phyloP scores from a whole-genome alignment of 2,888 invertebrate species.

The Drosophila koepferae region DNA sequence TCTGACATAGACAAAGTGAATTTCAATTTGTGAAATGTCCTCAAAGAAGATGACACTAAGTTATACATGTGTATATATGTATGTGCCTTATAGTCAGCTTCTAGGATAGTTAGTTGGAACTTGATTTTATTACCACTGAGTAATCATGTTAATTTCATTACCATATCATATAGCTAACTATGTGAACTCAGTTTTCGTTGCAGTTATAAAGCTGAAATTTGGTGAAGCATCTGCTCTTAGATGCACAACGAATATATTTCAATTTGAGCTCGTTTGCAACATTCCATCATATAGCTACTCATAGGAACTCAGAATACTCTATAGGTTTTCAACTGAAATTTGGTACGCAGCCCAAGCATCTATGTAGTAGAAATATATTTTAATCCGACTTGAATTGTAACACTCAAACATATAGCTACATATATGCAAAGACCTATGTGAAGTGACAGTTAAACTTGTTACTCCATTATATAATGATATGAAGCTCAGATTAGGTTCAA shows the following conservation, averaged over 20 bases:
- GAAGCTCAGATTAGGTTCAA: neutral
- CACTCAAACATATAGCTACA: neutral
- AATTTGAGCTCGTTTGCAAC: neutral
- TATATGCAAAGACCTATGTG: neutral
- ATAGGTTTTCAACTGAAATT: neutral
- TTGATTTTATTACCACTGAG: neutral
- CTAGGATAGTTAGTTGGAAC: neutral
- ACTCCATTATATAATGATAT: neutral
- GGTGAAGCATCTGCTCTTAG: neutral
- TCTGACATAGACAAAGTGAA: conserved; percentile 1
- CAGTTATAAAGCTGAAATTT: neutral
- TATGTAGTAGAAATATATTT: too few species aligned
- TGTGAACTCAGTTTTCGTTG: neutral
- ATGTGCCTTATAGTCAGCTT: neutral
- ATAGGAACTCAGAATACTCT: neutral
- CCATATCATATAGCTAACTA: neutral
- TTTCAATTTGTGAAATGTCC: conserved; percentile 7
- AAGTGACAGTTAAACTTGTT: conserved; percentile 19
- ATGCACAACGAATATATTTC: neutral
- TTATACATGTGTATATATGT: neutral
- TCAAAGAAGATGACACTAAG: neutral
- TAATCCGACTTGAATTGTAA: neutral
- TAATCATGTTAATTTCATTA: neutral
- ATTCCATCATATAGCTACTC: neutral
- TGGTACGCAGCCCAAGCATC: too few species aligned